Evolutionary conservation across 2,113 vertebrate species (phyloP).

Genomic region (Mellivora capensis): DNA sequence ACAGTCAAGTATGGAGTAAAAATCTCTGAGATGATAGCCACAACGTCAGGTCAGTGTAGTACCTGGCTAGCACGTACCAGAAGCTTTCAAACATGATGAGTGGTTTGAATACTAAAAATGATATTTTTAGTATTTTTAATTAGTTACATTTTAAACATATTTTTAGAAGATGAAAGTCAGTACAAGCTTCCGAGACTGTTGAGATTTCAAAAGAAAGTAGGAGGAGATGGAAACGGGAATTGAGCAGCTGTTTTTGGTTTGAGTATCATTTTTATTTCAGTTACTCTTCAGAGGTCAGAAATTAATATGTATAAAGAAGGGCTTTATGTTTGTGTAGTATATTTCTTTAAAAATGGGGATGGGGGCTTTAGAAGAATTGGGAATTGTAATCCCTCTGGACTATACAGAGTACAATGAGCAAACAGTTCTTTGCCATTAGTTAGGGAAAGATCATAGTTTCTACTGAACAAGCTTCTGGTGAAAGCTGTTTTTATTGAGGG

Average conservation of each 20-base stretch:
- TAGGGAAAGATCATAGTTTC: not conserved
- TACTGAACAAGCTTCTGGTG: not conserved
- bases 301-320: not conserved
- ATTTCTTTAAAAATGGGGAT: slow-evolving; percentile 1
- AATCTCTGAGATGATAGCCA: not conserved
- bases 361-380: not conserved
- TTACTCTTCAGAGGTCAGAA: not conserved
- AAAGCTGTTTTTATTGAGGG: not conserved
- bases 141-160: not conserved
- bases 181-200: not conserved
- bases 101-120: not conserved
- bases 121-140: not conserved
- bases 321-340: not conserved
- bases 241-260: not conserved
- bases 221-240: not conserved
- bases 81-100: not conserved
- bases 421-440: not conserved
- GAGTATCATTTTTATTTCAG: not conserved
- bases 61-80: not conserved
- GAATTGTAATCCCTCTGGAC: not conserved
- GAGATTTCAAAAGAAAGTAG: not conserved
- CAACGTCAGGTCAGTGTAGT: not conserved
- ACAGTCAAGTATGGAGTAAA: not conserved
- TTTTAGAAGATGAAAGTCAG: not conserved
- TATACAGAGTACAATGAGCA: not conserved